Base-by-base conservation (phyloP, 1,140 invertebrate genomes). In the Bacillus rossius region DNA sequence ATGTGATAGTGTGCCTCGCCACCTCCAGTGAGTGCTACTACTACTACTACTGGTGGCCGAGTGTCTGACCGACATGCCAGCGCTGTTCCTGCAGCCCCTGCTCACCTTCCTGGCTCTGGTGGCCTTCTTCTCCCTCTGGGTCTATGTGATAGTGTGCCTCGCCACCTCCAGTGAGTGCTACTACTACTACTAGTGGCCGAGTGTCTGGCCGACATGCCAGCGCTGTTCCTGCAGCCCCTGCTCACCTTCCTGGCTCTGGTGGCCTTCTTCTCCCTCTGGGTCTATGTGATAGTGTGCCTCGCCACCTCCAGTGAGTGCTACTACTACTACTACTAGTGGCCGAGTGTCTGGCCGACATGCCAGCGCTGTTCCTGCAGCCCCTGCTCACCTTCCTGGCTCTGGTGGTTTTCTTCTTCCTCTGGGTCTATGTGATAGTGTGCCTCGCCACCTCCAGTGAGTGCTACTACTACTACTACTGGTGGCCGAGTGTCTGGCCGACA, bases 291-390 rank as follows among this genome's bases (percentile, higher is more conserved):
- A 61, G 74, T 85, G 22, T 84, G 77, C 65, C 72, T 89, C 4
- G 81, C 82, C n/a, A 87, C 86, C 62, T 79, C 85, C 37, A 79
- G 87, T 89, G 77, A 82, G 83, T 78, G 41, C n/a, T n/a, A n/a
- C n/a, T n/a, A n/a, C n/a, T n/a, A n/a, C n/a, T n/a, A n/a, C n/a
- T n/a, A n/a, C n/a, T n/a, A n/a, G n/a, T n/a, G n/a, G n/a, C n/a
- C n/a, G n/a, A n/a, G n/a, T n/a, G n/a, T n/a, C n/a, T n/a, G n/a
- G n/a, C 84, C 48, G 84, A 85, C 66, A 80, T 96, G 60, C 93
- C 94, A 5, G 84, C 82, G n/a, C 73, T 98, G 22, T 86, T 96
- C 66, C 75, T 94, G 19, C 93, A 95, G 68, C 94, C 94, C 1
- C 69, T 96, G 1, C 75, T 93, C 57, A 96, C 94, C 0, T 94